phyloP scores from a whole-genome alignment of 2,888 invertebrate genomes.

The Cosmia pyralina region DNA sequence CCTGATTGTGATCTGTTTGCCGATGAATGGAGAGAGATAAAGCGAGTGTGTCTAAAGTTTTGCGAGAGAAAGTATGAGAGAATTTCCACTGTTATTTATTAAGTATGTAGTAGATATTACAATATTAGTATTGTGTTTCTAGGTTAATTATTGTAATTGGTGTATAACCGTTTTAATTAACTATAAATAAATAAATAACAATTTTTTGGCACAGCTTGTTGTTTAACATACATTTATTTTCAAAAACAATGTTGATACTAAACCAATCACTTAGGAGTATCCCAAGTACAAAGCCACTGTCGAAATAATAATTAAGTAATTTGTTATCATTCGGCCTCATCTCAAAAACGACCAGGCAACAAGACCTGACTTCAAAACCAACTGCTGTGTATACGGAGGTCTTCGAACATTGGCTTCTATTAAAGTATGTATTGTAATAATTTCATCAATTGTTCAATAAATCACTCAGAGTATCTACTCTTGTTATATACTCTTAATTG shows the following conservation, averaged over 20 bases:
- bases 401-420: slow-evolving; percentile 66
- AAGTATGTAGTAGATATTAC: too few relatives aligned
- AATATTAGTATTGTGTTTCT: too few relatives aligned
- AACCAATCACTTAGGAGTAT: slow-evolving; percentile 56
- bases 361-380: slow-evolving; percentile 61
- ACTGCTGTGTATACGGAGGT: slow-evolving; percentile 49
- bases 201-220: not conserved
- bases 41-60: too few relatives aligned
- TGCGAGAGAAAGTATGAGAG: too few relatives aligned
- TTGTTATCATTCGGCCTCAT: slow-evolving; percentile 81
- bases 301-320: slow-evolving; percentile 85
- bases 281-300: slow-evolving; percentile 76
- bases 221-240: slow-evolving; percentile 21
- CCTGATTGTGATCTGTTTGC: too few relatives aligned
- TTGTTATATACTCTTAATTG: slow-evolving; percentile 59
- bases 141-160: too few relatives aligned
- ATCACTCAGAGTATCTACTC: slow-evolving; percentile 55
- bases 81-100: too few relatives aligned
- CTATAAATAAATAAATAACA: too few relatives aligned
- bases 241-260: slow-evolving; percentile 63
- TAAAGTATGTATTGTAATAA: slow-evolving; percentile 62
- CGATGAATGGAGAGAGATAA: too few relatives aligned
- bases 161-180: too few relatives aligned
- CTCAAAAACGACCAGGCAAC: slow-evolving; percentile 68
- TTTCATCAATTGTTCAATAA: slow-evolving; percentile 72